phyloP scores from a whole-genome alignment of 2,797 vertebrate species.

The Alectoris magna region DNA sequence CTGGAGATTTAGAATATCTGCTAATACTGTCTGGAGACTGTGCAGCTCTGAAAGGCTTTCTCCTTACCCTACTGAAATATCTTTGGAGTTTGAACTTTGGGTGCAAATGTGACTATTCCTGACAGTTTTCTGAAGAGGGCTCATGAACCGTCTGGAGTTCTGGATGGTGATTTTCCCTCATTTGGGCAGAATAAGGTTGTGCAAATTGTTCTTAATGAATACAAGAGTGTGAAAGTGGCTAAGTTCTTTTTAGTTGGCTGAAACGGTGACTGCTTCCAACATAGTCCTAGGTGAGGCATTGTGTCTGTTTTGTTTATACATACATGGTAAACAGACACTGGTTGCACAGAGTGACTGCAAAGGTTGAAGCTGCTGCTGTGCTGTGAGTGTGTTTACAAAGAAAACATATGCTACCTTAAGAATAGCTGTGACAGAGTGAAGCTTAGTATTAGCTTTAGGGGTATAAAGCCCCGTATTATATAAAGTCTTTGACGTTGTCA shows the following conservation, averaged over 20 bases:
- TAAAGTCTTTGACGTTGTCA: background rate
- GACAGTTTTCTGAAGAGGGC: background rate
- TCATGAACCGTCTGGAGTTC: background rate
- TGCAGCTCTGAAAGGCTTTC: background rate
- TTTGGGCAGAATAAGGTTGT: background rate
- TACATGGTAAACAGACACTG: background rate
- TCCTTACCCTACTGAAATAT: background rate
- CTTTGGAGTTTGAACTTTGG: background rate
- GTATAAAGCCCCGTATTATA: background rate
- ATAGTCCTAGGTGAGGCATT: background rate
- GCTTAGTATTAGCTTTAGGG: background rate
- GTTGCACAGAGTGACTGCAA: background rate
- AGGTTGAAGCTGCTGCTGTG: fast-evolving
- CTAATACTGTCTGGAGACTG: background rate
- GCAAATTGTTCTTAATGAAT: background rate
- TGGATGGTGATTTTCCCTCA: background rate
- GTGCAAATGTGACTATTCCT: background rate
- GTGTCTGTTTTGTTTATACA: fast-evolving
- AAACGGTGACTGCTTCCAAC: background rate
- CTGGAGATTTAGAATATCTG: background rate
- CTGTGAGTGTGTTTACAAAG: background rate
- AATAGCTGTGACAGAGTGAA: background rate
- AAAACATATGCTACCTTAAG: background rate
- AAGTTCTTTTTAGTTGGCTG: background rate
- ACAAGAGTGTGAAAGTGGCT: background rate